Evolutionary conservation across 2,888 invertebrate genomes (phyloP).

Genomic region (Apotomis capreana): DNA sequence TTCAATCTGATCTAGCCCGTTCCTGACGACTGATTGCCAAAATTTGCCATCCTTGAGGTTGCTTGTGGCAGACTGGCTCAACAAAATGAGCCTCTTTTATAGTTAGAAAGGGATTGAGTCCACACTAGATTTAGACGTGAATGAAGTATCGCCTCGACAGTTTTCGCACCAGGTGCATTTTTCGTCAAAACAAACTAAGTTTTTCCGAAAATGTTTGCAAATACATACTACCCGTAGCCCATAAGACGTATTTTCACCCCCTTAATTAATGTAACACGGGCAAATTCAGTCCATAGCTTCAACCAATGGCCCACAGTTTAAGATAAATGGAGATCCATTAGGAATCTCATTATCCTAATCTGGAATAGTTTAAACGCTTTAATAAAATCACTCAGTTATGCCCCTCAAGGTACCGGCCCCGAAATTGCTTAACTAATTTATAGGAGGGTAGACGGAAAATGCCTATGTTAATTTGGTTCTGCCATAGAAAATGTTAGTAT

Average conservation of each 20-base stretch:
- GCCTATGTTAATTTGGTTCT: constrained; percentile 24
- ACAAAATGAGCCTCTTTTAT: no score
- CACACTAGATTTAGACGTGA: no score
- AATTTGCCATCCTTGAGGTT: no score
- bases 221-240: background rate
- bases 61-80: no score
- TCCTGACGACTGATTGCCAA: no score
- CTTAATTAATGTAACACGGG: constrained; percentile 7
- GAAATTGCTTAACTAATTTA: constrained; percentile 33
- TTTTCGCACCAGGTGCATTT: no score
- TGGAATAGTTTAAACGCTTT: constrained; percentile 36
- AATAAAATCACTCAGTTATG: constrained; percentile 38
- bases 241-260: background rate
- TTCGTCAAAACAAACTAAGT: background rate
- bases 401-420: constrained; percentile 15
- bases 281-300: constrained; percentile 22
- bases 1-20: no score
- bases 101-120: no score
- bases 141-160: no score
- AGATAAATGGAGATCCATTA: constrained; percentile 35
- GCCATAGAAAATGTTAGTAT: background rate
- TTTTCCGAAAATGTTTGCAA: background rate
- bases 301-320: constrained; percentile 22
- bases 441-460: constrained; percentile 17
- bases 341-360: constrained; percentile 37